phyloP scores from a whole-genome alignment of 1,140 invertebrate genomes.

The Cyrtorhinus lividipennis region DNA sequence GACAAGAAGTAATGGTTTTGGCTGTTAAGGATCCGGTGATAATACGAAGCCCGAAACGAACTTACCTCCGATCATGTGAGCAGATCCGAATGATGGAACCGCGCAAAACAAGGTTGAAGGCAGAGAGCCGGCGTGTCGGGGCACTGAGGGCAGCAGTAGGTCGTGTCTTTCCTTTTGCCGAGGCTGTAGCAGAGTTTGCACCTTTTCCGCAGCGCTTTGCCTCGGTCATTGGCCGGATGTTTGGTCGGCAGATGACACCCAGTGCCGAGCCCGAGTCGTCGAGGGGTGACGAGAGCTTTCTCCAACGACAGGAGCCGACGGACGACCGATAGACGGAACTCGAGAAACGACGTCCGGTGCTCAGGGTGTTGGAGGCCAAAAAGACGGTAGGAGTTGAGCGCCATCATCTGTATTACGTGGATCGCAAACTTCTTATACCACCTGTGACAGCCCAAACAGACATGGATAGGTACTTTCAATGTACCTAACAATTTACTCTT shows the following conservation, averaged over 20 bases:
- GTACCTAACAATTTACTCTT: no score
- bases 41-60: no score
- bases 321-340: constrained; percentile 11
- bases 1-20: no score
- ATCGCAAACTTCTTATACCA: constrained; percentile 12
- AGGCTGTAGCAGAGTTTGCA: constrained; percentile 14
- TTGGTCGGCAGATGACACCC: neutral
- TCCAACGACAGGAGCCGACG: constrained; percentile 2
- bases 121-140: constrained; percentile 11
- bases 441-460: neutral
- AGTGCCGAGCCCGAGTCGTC: neutral
- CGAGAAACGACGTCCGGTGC: neutral
- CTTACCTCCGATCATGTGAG: neutral
- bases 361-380: constrained; percentile 4
- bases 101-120: constrained; percentile 7
- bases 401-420: constrained; percentile 13
- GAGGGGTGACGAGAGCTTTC: neutral
- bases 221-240: constrained; percentile 7
- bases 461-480: no score
- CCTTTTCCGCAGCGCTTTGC: constrained; percentile 5
- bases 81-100: constrained; percentile 11
- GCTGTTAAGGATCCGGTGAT: no score
- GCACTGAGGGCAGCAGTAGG: constrained; percentile 11
- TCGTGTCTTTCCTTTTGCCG: constrained; percentile 10
- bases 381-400: constrained; percentile 2